Evolutionary conservation across 2,113 vertebrate genomes (phyloP).

Genomic region (Macroglossus sobrinus): DNA sequence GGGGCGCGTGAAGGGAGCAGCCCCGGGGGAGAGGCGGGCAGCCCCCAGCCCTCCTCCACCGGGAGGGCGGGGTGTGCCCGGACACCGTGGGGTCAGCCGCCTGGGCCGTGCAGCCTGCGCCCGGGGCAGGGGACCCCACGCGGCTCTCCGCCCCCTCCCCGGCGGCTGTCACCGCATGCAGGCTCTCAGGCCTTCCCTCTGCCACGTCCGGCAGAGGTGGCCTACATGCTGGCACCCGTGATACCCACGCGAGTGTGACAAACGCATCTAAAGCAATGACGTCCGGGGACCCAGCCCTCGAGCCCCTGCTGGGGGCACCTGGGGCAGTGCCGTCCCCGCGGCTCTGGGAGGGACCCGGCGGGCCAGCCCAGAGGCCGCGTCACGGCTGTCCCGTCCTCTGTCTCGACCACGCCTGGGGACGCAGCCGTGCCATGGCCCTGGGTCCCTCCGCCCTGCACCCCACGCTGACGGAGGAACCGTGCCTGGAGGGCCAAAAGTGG

Average conservation of each 20-base stretch:
- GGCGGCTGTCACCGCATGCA: accelerated
- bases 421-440: accelerated
- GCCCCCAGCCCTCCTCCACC: not conserved
- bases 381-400: accelerated
- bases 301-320: not conserved
- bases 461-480: accelerated
- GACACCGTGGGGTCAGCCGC: not conserved
- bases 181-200: not conserved
- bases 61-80: not conserved
- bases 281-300: no score
- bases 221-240: accelerated
- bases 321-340: not conserved
- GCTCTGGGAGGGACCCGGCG: not conserved
- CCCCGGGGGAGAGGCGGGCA: accelerated
- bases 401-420: accelerated
- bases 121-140: not conserved
- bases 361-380: not conserved
- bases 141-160: not conserved
- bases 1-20: not conserved
- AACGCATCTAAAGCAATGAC: accelerated
- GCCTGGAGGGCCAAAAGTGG: not conserved
- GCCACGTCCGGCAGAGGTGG: not conserved
- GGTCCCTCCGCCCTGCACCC: accelerated
- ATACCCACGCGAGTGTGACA: accelerated
- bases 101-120: accelerated